Evolutionary conservation across 2,888 invertebrate species (phyloP), one percentile per base, ranked within the genome.

Genomic region (Oxycera nigricornis): DNA sequence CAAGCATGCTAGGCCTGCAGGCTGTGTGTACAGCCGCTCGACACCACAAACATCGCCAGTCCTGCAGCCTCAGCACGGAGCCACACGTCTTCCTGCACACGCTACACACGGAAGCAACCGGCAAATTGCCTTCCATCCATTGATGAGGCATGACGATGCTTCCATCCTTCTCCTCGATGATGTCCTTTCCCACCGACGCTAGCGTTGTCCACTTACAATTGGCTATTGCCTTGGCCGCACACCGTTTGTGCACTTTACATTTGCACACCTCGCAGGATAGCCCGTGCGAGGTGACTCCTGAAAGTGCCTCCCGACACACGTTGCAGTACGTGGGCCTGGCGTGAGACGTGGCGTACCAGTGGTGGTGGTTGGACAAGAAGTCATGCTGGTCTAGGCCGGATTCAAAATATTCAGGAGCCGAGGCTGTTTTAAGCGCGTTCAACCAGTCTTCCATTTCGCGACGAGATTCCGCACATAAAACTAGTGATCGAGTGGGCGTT

Each of bases 151-250:
- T 96, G 78, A 92, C 91, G 81, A 95, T 93, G 83, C 90, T 93
- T 87, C 96, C 95, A 83, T 97, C 96, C 77, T 91, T 89, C 80
- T 97, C 95, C 82, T 97, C 97, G 67, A 97, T 94, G 73, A 97
- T 93, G 79, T 97, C 95, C 81, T 94, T 94, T n/a, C 97, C 97
- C 74, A 98, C 92, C 52, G 95, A 95, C 4, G 97, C 94, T 79
- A 98, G 88, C 50, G 97, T 97, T 79, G 96, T 98, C 98, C 98
- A 98, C 84, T 98, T 98, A 88, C 98, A 98, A 82, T 95, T 95
- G 79, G 94, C 94, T 81, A 94, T 92, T 73, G 97, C 96, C 81
- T 96, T 94, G 73, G 93, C 90, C 0, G 96, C 96, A 85, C 98
- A 98, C 73, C 95, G 88, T 86, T 97, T 97, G 87, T 98, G 98